phyloP scores from a whole-genome alignment of 2,888 invertebrate species.

The Apamea anceps region DNA sequence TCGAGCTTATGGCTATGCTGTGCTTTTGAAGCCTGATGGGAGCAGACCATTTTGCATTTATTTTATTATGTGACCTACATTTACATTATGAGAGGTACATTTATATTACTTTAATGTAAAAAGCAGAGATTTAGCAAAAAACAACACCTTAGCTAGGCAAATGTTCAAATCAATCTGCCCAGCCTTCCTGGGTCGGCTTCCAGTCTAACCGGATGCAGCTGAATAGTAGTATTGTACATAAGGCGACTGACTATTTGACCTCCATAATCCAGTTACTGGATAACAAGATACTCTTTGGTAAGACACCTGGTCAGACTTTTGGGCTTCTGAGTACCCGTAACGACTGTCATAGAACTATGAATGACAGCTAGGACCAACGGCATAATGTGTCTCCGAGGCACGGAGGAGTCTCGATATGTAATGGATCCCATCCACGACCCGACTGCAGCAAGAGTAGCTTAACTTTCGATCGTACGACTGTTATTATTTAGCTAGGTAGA shows the following conservation, averaged over 20 bases:
- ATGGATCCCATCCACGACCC: neutral
- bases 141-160: neutral
- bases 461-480: neutral
- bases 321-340: no score
- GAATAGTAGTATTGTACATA: no score
- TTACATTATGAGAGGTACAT: no score
- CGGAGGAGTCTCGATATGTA: neutral
- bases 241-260: no score
- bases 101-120: neutral
- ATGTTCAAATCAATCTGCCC: neutral
- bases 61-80: neutral
- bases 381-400: no score
- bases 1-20: neutral
- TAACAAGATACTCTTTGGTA: no score
- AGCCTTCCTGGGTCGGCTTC: no score
- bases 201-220: no score
- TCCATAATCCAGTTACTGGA: no score
- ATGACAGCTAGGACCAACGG: neutral
- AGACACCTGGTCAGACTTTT: no score
- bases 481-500: neutral
- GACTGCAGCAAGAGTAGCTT: no score
- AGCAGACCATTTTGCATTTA: neutral
- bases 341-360: no score
- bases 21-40: neutral
- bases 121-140: neutral